Percentiles rank a stretch among this genome's conserved stretches.
phyloP scores from a whole-genome alignment of 2,888 invertebrate species.

The Chrysodeixis includens region DNA sequence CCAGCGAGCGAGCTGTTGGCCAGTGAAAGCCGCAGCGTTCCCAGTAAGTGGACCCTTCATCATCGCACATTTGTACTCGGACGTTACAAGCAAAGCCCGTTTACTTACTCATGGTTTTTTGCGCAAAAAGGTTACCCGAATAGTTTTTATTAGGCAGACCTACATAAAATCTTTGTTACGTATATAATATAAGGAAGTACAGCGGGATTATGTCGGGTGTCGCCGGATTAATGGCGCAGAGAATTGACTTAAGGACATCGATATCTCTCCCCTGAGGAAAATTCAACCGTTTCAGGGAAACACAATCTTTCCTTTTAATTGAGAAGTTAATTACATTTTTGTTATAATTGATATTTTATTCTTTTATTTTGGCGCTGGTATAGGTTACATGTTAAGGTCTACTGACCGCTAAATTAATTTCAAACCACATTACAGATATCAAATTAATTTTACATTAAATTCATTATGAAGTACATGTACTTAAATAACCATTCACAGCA shows the following conservation, averaged over 20 bases:
- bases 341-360: conserved; percentile 20
- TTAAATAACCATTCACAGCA: conserved; percentile 3
- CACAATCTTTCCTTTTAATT: conserved; percentile 49
- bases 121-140: conserved; percentile 22
- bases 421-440: not conserved
- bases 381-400: not conserved
- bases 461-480: conserved; percentile 7
- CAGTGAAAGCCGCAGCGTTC: conserved; percentile 24
- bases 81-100: conserved; percentile 19
- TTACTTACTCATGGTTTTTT: conserved; percentile 13
- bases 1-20: conserved; percentile 45
- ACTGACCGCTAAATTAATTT: conserved; percentile 1
- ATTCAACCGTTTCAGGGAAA: conserved; percentile 44
- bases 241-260: conserved; percentile 42
- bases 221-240: conserved; percentile 41
- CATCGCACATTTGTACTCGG: conserved; percentile 25
- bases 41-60: conserved; percentile 24
- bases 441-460: not conserved
- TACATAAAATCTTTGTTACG: conserved; percentile 9
- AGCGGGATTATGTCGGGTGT: conserved; percentile 33
- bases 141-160: not conserved
- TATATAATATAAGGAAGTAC: conserved; percentile 14
- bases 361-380: conserved; percentile 15
- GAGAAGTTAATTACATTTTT: conserved; percentile 44
- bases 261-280: conserved; percentile 49